Percentiles rank a stretch among this genome's conserved stretches.
phyloP scores from a whole-genome alignment of 2,888 invertebrate genomes.

The Melanostoma mellinum region DNA sequence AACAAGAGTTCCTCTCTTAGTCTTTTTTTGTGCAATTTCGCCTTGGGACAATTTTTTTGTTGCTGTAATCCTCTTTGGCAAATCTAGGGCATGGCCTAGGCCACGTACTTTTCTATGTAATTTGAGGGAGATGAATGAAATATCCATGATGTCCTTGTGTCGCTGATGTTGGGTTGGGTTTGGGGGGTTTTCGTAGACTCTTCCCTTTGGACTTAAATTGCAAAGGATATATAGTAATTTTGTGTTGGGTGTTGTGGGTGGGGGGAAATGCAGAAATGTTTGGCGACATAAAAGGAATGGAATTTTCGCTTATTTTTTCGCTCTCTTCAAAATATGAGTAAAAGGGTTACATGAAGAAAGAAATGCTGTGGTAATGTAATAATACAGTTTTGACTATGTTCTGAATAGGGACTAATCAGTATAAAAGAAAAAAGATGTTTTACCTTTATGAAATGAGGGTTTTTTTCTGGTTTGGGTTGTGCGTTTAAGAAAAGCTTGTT shows the following conservation, averaged over 20 bases:
- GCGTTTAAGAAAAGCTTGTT: not conserved
- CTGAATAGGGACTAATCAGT: conserved; percentile 53
- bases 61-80: conserved; percentile 46
- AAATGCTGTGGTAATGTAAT: conserved; percentile 13
- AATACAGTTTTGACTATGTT: conserved; percentile 22
- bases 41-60: conserved; percentile 10
- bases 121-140: conserved; percentile 11
- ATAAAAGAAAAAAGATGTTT: conserved; percentile 48
- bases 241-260: not conserved
- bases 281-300: conserved; percentile 46
- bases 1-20: not conserved
- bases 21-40: conserved; percentile 26
- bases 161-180: conserved; percentile 11
- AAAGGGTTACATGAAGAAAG: conserved; percentile 26
- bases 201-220: not conserved
- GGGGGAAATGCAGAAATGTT: conserved; percentile 8
- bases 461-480: not conserved
- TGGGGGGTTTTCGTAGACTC: conserved; percentile 8
- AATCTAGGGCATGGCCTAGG: conserved; percentile 38
- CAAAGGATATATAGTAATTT: no score
- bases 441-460: conserved; percentile 19
- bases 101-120: conserved; percentile 29
- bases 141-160: conserved; percentile 39
- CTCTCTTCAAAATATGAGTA: not conserved
- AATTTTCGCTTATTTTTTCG: conserved; percentile 40